Base-by-base conservation (phyloP, 2,113 vertebrate genomes). In the Chrysochloris asiatica region DNA sequence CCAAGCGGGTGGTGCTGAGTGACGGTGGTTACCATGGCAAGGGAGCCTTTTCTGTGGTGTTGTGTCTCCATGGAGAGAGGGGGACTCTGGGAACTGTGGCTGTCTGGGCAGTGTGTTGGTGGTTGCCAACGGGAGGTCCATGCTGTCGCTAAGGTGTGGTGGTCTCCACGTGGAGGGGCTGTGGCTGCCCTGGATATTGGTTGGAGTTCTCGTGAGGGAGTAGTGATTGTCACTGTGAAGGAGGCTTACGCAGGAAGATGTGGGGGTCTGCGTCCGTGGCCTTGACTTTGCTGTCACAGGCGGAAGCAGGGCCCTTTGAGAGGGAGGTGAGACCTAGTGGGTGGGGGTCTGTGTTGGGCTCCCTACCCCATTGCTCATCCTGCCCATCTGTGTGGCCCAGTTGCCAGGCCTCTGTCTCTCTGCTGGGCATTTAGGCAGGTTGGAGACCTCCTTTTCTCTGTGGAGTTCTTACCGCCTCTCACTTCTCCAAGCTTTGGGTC, bases 1-100 rank as follows among this genome's bases (percentile, higher is more conserved):
- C 93, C 52, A 7, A 83, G 65, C 72, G 28, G 93, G 85, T 13
- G 12, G 87, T 16, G 11, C 93, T 87, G 92, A 96, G 93, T 91
- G 95, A 89, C 5, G 13, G 72, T 38, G 43, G 90, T 78, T 94
- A 94, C 88, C 17, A 69, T 84, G 91, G 82, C 10, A 73, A 89
- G 48, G 93, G 82, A 83, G 63, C 82, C 16, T 69, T 83, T 89
- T 88, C 69, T 69, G 73, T 95, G 90, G 94, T 90, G 61, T 43
- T 69, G 92, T 87, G 94, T 96, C 93, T 93, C 93, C 92, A 86
- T 87, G 91, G 95, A 94, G 94, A 93, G 93, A 77, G 89, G 96
- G 82, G 92, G 86, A 71, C 76, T 4, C 12, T 22, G 84, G 88
- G 81, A 89, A 87, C 87, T 77, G 1, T 33, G 86, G 81, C 84